phyloP scores from a whole-genome alignment of 2,888 invertebrate genomes.

The Abrostola triplasia region DNA sequence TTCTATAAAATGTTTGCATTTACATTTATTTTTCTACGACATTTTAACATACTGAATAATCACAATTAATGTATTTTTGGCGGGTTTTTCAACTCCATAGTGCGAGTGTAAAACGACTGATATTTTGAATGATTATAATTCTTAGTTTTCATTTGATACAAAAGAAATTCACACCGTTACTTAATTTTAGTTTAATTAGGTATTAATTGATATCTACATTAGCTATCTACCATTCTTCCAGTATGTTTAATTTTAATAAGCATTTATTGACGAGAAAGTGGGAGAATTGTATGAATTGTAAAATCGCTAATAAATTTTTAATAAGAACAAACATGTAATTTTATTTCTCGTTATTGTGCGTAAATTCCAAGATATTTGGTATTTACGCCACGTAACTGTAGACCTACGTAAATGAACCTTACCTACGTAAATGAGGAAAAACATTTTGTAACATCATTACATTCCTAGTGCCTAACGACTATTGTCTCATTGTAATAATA shows the following conservation, averaged over 20 bases:
- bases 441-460: no score
- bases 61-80: conserved; percentile 34
- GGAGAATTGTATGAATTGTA: conserved; percentile 63
- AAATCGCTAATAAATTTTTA: conserved; percentile 66
- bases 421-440: no score
- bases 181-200: conserved; percentile 38
- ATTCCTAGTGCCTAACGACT: no score
- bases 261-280: conserved; percentile 62
- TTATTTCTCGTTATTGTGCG: background rate
- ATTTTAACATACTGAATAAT: conserved; percentile 24
- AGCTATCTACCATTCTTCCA: conserved; percentile 48
- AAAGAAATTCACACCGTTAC: conserved; percentile 25
- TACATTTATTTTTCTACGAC: conserved; percentile 34
- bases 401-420: no score
- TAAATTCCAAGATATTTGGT: background rate
- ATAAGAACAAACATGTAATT: conserved; percentile 28
- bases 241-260: conserved; percentile 51
- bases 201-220: conserved; percentile 37
- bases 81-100: conserved; percentile 8
- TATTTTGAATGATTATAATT: conserved; percentile 32
- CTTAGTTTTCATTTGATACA: conserved; percentile 16
- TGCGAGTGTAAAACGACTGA: conserved; percentile 40
- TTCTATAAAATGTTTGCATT: conserved; percentile 32
- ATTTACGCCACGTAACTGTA: no score
- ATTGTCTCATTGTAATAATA: no score